Base-by-base conservation (phyloP, 2,888 invertebrate genomes). In the Sminthurides aquaticus region DNA sequence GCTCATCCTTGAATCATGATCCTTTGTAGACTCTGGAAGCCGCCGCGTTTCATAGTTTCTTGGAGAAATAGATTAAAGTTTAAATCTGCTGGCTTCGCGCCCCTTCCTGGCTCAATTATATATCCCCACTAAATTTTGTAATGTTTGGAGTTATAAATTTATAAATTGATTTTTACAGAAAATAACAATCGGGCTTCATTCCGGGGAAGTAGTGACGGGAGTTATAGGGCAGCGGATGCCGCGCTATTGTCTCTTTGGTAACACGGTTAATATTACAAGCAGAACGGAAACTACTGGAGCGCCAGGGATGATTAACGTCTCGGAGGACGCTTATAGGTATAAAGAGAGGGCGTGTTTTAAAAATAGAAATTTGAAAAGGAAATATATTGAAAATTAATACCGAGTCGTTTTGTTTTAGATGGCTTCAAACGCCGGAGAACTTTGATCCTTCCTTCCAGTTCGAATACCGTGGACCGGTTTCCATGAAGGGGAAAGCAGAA, bases 191-290 rank as follows among this genome's bases (percentile, higher is more conserved):
- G 94, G 94, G 2, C 91, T 95, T 71, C 94, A 95, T 77, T 90
- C 91, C 1, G 94, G 94, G 0, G 94, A 94, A 78, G 93, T 92
- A 24, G 93, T 95, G 60, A 94, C 94, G 0, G 94, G 94, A 18
- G 94, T 94, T 5, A 94, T 94, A 70, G 94, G 94, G 1, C 91
- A 93, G 79, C 86, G 93, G 69, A 93, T 94, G 90, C 94, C 94
- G 0, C 85, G 94, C 28, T 94, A 92, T 79, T 91, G 91, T 75
- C 85, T 95, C 29, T 95, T 94, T 76, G 94, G 94, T 3, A 94
- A 95, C 80, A 94, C 94, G 0, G 94, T 95, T 18, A 95, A 95
- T 81, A 79, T 94, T 68, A 94, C 94, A 62, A 93, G 92, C 78
- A 85, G 94, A 67, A 93, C 93, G 1, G 94, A 95, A 80, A 94